Evolutionary conservation across 2,888 invertebrate genomes (phyloP).

Genomic region (Epirrita christyi): DNA sequence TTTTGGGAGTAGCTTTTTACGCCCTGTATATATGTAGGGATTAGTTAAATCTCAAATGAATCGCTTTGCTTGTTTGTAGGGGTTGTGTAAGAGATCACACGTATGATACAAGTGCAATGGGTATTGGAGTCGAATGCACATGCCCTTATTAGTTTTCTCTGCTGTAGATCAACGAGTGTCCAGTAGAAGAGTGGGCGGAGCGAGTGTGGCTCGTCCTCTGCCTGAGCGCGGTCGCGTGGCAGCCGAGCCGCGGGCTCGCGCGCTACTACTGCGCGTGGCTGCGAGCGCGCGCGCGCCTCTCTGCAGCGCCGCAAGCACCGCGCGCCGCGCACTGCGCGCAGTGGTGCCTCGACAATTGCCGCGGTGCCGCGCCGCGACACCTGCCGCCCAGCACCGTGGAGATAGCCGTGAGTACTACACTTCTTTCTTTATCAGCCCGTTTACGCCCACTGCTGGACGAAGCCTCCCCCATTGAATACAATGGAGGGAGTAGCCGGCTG

Average conservation of each 20-base stretch:
- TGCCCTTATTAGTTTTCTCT: background rate
- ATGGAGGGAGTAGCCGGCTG: too few species aligned
- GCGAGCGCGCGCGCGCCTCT: conserved; percentile 59
- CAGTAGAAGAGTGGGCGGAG: conserved; percentile 92
- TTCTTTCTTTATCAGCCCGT: too few species aligned
- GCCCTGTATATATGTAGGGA: too few species aligned
- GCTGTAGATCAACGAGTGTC: conserved; percentile 90
- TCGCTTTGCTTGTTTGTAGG: too few species aligned
- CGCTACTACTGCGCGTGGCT: conserved; percentile 89
- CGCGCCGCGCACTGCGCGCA: conserved; percentile 92
- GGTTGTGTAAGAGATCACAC: too few species aligned
- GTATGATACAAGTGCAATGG: too few species aligned
- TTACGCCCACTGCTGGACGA: too few species aligned
- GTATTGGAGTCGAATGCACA: too few species aligned
- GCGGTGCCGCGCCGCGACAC: conserved; percentile 92
- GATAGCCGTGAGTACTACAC: conserved; percentile 90
- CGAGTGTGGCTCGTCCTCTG: conserved; percentile 95
- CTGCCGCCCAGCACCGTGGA: conserved; percentile 96
- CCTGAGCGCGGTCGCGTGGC: conserved; percentile 95
- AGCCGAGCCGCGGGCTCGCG: conserved; percentile 92
- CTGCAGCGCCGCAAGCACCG: conserved; percentile 42
- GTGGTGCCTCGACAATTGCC: conserved; percentile 97
- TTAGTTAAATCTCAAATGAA: too few species aligned
- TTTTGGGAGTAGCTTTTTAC: too few species aligned
- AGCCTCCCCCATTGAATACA: too few species aligned